These are phyloP conservation scores for Drosophila nannoptera DNA, from an alignment of 1,140 invertebrate species.

Conservation along the genomic window DNA sequence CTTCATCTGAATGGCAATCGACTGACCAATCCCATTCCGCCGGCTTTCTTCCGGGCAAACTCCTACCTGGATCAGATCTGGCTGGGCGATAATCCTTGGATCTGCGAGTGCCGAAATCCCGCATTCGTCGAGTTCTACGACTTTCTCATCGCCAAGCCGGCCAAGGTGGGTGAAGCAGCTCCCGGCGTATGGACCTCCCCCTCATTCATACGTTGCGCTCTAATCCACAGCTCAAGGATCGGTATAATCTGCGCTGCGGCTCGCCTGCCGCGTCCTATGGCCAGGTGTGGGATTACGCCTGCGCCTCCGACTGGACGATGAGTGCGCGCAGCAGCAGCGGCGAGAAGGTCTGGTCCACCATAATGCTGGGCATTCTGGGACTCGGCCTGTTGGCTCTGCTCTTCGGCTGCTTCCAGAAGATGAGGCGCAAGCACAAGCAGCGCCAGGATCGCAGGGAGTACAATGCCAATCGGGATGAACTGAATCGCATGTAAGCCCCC, in stretches of 20 bases:
- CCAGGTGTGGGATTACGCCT: slow-evolving; percentile 84
- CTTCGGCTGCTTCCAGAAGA: slow-evolving; percentile 73
- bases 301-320: slow-evolving; percentile 82
- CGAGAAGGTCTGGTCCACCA: slow-evolving; percentile 83
- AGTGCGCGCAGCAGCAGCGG: slow-evolving; percentile 69
- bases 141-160: slow-evolving; percentile 81
- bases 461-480: slow-evolving; percentile 79
- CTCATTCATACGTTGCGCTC: background rate
- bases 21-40: slow-evolving; percentile 82
- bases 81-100: slow-evolving; percentile 86
- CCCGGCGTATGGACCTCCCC: rapidly evolving
- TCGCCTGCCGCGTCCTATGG: slow-evolving; percentile 82
- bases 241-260: slow-evolving; percentile 80
- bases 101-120: slow-evolving; percentile 83
- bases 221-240: slow-evolving; percentile 56
- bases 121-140: slow-evolving; percentile 82
- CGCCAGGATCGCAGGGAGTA: slow-evolving; percentile 52
- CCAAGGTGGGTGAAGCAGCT: slow-evolving; percentile 77
- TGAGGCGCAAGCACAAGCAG: slow-evolving; percentile 79
- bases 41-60: slow-evolving; percentile 82
- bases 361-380: slow-evolving; percentile 80
- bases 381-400: slow-evolving; percentile 30
- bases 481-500: slow-evolving; percentile 83
- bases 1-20: slow-evolving; percentile 83
- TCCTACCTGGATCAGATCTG: slow-evolving; percentile 81